A percentile compares a stretch with the other conserved stretches of the same genome.
Conservation (phyloP, 2,888 invertebrate species). For the Celastrina argiolus region DNA sequence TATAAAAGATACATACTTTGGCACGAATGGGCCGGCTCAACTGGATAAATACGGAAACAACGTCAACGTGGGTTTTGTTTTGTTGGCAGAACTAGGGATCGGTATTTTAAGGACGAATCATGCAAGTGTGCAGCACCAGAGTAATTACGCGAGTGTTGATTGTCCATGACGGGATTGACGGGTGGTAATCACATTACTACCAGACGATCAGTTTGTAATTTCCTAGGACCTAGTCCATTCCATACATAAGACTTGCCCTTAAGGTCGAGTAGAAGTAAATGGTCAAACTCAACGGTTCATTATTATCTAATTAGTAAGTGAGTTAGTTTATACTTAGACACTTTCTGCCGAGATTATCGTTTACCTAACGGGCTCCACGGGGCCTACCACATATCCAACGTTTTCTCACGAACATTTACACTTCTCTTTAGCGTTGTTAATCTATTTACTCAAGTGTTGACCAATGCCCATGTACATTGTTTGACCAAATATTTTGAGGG, state of each 20-base stretch:
- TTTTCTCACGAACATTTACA: conserved; percentile 57
- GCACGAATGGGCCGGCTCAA: no score
- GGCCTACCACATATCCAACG: conserved; percentile 40
- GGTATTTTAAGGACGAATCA: no score
- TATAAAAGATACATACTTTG: no score
- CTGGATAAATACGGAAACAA: no score
- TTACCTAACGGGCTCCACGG: conserved; percentile 30
- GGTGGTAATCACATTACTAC: no score
- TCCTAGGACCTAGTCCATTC: no score
- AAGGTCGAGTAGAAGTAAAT: not conserved
- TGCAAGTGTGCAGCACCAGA: no score
- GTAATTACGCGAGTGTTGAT: no score
- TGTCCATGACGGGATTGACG: no score
- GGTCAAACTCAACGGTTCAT: not conserved
- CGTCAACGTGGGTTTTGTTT: no score
- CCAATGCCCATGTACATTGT: conserved; percentile 1
- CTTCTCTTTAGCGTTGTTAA: conserved; percentile 49
- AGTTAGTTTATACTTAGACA: conserved; percentile 9
- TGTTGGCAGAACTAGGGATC: no score
- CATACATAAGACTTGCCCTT: not conserved
- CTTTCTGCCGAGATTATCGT: conserved; percentile 37
- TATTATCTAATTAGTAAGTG: not conserved
- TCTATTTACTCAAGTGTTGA: conserved; percentile 28
- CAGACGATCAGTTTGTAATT: no score
- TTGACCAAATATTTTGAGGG: conserved; percentile 20